A percentile compares a stretch with the other conserved stretches of the same genome.
Conservation (phyloP, 2,888 invertebrate genomes). For the Pomacea canaliculata region DNA sequence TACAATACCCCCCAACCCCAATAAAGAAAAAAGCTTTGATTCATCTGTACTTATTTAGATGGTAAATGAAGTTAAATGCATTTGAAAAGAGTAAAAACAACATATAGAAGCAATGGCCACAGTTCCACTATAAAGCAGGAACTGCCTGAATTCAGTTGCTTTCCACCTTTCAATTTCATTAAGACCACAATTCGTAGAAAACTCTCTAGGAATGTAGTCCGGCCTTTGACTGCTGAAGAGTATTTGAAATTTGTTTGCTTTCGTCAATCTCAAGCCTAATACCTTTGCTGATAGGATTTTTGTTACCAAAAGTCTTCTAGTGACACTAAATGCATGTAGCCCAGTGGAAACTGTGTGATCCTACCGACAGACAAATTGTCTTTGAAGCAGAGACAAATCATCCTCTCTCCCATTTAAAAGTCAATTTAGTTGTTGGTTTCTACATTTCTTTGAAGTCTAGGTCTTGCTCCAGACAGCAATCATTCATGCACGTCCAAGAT, state of each 20-base stretch:
- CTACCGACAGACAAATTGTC: slow-evolving; percentile 31
- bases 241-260: slow-evolving; percentile 33
- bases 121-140: slow-evolving; percentile 50
- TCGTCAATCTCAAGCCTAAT: slow-evolving; percentile 2
- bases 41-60: too few species aligned
- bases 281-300: slow-evolving; percentile 25
- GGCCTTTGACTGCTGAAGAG: slow-evolving; percentile 19
- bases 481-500: too few species aligned
- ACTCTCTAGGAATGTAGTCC: slow-evolving; percentile 40
- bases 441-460: too few species aligned
- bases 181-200: slow-evolving; percentile 42
- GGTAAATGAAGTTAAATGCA: too few species aligned
- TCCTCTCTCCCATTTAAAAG: too few species aligned
- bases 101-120: slow-evolving; percentile 24
- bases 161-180: slow-evolving; percentile 49
- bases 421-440: too few species aligned
- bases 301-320: slow-evolving; percentile 34
- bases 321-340: slow-evolving; percentile 55
- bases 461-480: too few species aligned
- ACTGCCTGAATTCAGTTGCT: slow-evolving; percentile 53
- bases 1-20: too few species aligned
- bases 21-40: too few species aligned
- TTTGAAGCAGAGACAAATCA: too few species aligned
- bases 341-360: slow-evolving; percentile 45
- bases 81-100: too few species aligned